Evolutionary conservation across 2,113 vertebrate genomes (phyloP), one percentile per base, ranked within the genome.

Genomic region (Chaetodon trifascialis): DNA sequence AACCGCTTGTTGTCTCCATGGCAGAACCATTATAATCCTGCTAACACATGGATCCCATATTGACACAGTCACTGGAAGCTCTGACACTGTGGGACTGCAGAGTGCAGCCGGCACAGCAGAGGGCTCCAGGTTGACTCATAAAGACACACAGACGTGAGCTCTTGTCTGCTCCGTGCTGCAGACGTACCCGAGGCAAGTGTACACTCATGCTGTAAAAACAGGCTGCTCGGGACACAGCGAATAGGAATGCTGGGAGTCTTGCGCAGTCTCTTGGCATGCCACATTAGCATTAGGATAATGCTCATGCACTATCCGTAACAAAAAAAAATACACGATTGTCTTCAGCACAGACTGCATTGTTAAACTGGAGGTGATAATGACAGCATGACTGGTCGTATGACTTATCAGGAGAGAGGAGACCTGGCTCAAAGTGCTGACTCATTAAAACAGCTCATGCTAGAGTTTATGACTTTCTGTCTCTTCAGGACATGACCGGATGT

Each of bases 91-190:
- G 63, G 64, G 72, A 30, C 58, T 81, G 81, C 62, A 79, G 60
- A 69, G 74, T 38, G 40, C 47, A 80, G 47, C 23, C 51, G 17
- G 73, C 84, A 79, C 82, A 62, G 76, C 86, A 86, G 69, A 81
- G 82, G 80, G 68, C 86, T 86, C 76, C 80, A 65, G 51, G 64
- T 60, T 91, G 87, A 93, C 81, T 91, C 87, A 87, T 86, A 60
- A 4, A 10, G 12, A 40, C 14, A 15, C 16, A 4, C 77, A 90
- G 88, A 89, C 83, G 54, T 74, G 76, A 87, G 76, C 69, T 73
- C 40, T 47, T 25, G 49, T 88, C 82, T 90, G 82, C 76, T 85
- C 64, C 44, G 46, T 14, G 59, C 77, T 62, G 63, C 46, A 62
- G 67, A 77, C 42, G 17, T 10, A 65, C 75, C 75, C 17, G 36